These are phyloP conservation scores for Dromius quadrimaculatus DNA, from an alignment of 2,888 invertebrate genomes.

Conservation along the genomic window DNA sequence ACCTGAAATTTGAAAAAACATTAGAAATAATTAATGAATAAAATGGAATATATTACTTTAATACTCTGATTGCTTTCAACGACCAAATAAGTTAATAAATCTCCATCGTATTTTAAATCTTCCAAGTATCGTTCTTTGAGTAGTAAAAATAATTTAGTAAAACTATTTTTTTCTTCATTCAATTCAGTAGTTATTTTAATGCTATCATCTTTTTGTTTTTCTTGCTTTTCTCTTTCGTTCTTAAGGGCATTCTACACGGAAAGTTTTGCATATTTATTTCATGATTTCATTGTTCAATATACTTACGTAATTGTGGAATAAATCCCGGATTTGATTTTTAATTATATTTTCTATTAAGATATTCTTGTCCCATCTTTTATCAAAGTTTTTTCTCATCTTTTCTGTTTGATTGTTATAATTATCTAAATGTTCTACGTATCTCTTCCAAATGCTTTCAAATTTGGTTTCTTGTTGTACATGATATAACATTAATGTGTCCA, in stretches of 20 bases:
- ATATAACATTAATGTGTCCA: background rate
- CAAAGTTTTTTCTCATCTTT: slow-evolving; percentile 11
- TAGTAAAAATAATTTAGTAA: background rate
- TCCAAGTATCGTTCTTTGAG: background rate
- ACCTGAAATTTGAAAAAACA: slow-evolving; percentile 8
- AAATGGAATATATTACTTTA: background rate
- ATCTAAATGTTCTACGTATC: background rate
- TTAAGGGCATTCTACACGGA: background rate
- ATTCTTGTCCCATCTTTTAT: slow-evolving; percentile 11
- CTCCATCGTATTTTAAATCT: background rate
- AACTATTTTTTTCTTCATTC: background rate
- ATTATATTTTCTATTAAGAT: background rate
- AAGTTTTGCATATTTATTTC: background rate
- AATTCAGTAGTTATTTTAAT: background rate
- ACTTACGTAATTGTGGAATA: slow-evolving; percentile 4
- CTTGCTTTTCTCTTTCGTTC: slow-evolving; percentile 18
- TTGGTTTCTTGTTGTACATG: slow-evolving; percentile 4
- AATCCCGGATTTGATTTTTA: slow-evolving; percentile 7
- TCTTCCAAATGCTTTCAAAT: slow-evolving; percentile 30
- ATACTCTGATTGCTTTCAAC: background rate
- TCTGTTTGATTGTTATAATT: background rate
- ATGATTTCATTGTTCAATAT: background rate
- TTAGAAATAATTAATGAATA: background rate
- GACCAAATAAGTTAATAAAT: slow-evolving; percentile 6
- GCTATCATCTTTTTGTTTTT: slow-evolving; percentile 2